A percentile compares a stretch with the other conserved stretches of the same genome.
Conservation (phyloP, 2,797 vertebrate genomes). For the Naso thynnoides region DNA sequence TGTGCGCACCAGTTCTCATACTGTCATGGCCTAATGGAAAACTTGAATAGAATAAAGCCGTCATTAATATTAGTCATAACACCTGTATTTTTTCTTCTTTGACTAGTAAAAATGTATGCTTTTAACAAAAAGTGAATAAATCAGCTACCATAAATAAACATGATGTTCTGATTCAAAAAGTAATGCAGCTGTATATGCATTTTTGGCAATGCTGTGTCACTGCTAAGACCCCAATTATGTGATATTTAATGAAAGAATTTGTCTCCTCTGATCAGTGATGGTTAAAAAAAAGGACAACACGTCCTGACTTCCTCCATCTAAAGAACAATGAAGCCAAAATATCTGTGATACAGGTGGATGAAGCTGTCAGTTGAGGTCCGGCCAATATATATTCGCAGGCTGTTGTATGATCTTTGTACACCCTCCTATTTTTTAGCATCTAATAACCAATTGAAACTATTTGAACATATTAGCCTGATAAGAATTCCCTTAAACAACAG, state of each 20-base stretch:
- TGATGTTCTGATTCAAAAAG: neutral
- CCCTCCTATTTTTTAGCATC: too few relatives aligned
- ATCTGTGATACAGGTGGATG: too few relatives aligned
- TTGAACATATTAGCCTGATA: too few relatives aligned
- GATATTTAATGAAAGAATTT: neutral
- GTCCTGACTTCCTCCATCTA: too few relatives aligned
- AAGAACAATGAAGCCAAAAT: too few relatives aligned
- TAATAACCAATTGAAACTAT: too few relatives aligned
- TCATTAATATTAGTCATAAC: neutral
- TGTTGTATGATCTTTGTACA: too few relatives aligned
- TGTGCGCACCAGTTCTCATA: neutral
- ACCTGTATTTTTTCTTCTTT: neutral
- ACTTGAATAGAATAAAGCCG: neutral
- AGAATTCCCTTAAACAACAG: too few relatives aligned
- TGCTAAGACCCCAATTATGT: neutral
- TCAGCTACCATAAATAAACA: neutral
- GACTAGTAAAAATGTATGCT: neutral
- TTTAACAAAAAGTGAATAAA: neutral
- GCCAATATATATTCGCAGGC: too few relatives aligned
- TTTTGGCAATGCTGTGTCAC: neutral
- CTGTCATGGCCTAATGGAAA: neutral
- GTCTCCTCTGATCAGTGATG: neutral
- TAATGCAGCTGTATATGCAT: neutral
- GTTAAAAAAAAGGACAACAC: too few relatives aligned
- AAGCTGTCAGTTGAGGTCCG: too few relatives aligned